A percentile compares a stretch with the other conserved stretches of the same genome.
Evolutionary conservation across 1,140 invertebrate species (phyloP).

Genomic region (Paracyclopina nana): DNA sequence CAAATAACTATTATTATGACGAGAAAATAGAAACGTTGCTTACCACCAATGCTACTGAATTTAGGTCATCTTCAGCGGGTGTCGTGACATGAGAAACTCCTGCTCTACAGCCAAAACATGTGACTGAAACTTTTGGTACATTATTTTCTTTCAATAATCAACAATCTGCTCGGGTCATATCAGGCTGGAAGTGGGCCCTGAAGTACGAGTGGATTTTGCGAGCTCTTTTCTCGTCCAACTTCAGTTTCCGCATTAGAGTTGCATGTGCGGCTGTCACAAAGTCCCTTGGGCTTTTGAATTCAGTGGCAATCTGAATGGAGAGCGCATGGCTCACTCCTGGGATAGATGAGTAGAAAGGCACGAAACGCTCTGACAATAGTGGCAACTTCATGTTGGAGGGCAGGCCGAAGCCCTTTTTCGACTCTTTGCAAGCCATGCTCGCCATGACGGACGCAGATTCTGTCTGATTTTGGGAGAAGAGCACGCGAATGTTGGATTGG

Average conservation of each 20-base stretch:
- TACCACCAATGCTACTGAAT: too few relatives aligned
- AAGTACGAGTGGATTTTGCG: constrained; percentile 1
- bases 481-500: constrained; percentile 7
- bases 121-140: too few relatives aligned
- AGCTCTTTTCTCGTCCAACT: constrained; percentile 1
- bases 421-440: background rate
- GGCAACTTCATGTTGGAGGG: background rate
- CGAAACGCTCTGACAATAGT: background rate
- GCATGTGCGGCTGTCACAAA: constrained; percentile 1
- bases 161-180: background rate
- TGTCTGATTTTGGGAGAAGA: constrained; percentile 5
- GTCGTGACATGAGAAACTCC: too few relatives aligned
- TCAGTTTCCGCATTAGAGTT: background rate
- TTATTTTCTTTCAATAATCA: too few relatives aligned
- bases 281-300: background rate
- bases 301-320: background rate
- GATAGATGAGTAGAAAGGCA: constrained; percentile 1
- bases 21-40: too few relatives aligned
- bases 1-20: too few relatives aligned
- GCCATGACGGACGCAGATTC: constrained; percentile 1
- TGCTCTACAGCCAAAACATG: too few relatives aligned
- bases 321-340: constrained; percentile 1
- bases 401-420: background rate
- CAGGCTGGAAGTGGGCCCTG: background rate
- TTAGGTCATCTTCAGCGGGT: too few relatives aligned